These are phyloP conservation scores for Paratrypauchen microcephalus DNA, from an alignment of 2,797 vertebrate genomes.

Conservation along the genomic window DNA sequence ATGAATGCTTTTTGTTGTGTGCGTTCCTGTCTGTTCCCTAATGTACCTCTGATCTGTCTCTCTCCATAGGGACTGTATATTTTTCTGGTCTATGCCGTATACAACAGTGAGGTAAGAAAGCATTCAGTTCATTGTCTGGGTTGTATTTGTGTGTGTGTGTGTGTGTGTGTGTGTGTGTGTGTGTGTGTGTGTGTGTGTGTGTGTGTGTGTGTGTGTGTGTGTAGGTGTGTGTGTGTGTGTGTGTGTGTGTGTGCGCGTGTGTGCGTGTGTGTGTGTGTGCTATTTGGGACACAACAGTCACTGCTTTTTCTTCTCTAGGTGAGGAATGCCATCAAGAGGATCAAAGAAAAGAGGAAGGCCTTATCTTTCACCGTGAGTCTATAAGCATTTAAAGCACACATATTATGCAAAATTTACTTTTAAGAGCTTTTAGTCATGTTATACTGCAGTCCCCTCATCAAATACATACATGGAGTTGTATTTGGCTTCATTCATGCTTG, in stretches of 20 bases:
- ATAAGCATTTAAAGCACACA: not conserved
- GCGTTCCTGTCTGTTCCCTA: not conserved
- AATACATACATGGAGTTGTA: no score
- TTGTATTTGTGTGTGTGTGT: constrained; percentile 26
- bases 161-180: constrained; percentile 36
- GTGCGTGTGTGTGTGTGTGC: constrained; percentile 33
- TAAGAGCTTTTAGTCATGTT: no score
- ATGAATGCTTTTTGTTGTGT: constrained; percentile 37
- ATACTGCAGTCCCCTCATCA: no score
- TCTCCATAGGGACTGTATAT: constrained; percentile 87
- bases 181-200: constrained; percentile 32
- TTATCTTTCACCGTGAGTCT: constrained; percentile 83
- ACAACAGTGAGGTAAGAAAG: constrained; percentile 87
- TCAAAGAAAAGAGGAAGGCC: constrained; percentile 88
- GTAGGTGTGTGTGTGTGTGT: constrained; percentile 38
- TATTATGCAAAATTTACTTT: no score
- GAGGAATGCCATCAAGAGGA: constrained; percentile 87
- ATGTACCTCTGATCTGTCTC: constrained; percentile 10
- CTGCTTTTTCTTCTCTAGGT: constrained; percentile 77
- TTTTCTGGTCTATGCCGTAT: constrained; percentile 90
- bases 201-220: constrained; percentile 4
- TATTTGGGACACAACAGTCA: constrained; percentile 34
- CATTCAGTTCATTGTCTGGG: constrained; percentile 27
- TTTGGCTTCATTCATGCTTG: no score
- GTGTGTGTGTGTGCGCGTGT: constrained; percentile 33